Percentiles rank a stretch among this genome's conserved stretches.
phyloP scores from a whole-genome alignment of 2,888 invertebrate species.

The Scaptomyza polygonia region DNA sequence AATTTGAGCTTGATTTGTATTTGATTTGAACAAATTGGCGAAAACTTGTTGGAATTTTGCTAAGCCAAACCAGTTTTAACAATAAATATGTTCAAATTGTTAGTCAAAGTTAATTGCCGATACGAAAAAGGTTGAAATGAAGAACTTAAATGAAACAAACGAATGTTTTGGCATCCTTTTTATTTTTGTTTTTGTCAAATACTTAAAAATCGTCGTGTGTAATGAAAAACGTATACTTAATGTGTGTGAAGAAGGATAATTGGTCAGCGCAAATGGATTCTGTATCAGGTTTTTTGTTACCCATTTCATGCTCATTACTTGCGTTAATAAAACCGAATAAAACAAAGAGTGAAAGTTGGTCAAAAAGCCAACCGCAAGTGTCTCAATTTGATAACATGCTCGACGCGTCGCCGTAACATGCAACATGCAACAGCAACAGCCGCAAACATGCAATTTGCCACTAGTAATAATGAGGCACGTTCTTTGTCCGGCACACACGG shows the following conservation, averaged over 20 bases:
- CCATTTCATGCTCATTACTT: slow-evolving; percentile 53
- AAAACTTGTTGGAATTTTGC: too few species aligned
- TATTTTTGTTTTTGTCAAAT: too few species aligned
- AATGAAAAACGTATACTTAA: slow-evolving; percentile 1
- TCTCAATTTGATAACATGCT: slow-evolving; percentile 65
- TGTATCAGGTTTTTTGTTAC: slow-evolving; percentile 27
- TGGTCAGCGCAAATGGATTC: slow-evolving; percentile 18
- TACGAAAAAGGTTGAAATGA: too few species aligned
- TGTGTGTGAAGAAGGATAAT: slow-evolving; percentile 15
- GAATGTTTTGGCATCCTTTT: slow-evolving; percentile 21
- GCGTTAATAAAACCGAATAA: slow-evolving; percentile 34
- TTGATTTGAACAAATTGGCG: too few species aligned
- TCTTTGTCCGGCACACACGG: neutral
- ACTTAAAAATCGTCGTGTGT: slow-evolving; percentile 25
- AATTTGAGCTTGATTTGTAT: too few species aligned
- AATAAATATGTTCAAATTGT: too few species aligned
- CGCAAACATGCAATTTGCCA: slow-evolving; percentile 31
- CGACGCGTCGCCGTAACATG: slow-evolving; percentile 30
- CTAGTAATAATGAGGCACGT: slow-evolving; percentile 43
- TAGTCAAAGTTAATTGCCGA: too few species aligned
- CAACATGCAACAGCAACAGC: slow-evolving; percentile 18
- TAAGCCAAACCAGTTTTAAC: too few species aligned
- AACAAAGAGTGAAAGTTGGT: slow-evolving; percentile 10
- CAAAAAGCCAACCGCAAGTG: slow-evolving; percentile 57
- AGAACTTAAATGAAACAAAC: neutral